A percentile compares a stretch with the other conserved stretches of the same genome.
phyloP scores from a whole-genome alignment of 1,140 invertebrate species.

The Drosophila tsacasi region DNA sequence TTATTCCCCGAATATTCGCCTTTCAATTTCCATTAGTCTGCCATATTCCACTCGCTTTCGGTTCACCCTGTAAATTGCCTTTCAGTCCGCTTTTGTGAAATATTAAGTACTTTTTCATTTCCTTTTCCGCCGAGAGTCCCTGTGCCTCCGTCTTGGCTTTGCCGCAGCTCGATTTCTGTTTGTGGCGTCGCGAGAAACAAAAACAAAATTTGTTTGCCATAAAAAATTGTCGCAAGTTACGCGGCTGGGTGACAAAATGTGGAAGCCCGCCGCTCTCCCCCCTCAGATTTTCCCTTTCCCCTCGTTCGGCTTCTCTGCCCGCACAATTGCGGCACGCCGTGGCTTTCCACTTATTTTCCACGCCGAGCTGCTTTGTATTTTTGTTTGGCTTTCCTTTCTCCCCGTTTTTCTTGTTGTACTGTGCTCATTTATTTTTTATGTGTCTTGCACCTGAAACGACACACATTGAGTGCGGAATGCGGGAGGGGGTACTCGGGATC shows the following conservation, averaged over 20 bases:
- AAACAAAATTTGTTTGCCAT: slow-evolving; percentile 56
- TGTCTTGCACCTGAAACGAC: slow-evolving; percentile 72
- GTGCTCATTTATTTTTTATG: slow-evolving; percentile 76
- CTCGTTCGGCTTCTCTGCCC: slow-evolving; percentile 1
- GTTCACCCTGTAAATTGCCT: slow-evolving; percentile 49
- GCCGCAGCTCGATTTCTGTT: slow-evolving; percentile 32
- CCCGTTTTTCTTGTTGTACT: slow-evolving; percentile 26
- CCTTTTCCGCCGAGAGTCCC: slow-evolving; percentile 36
- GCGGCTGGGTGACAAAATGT: slow-evolving; percentile 64
- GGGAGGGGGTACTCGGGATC: slow-evolving; percentile 6
- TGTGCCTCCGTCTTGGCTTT: neutral
- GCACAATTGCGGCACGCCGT: slow-evolving; percentile 45
- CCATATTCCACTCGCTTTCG: slow-evolving; percentile 49
- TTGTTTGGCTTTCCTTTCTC: slow-evolving; percentile 32
- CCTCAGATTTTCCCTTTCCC: slow-evolving; percentile 2
- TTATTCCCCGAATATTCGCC: slow-evolving; percentile 26
- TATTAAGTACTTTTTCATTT: slow-evolving; percentile 66
- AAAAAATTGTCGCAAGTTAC: slow-evolving; percentile 57
- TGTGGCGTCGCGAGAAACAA: slow-evolving; percentile 41
- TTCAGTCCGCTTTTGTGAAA: slow-evolving; percentile 51
- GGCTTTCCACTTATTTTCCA: slow-evolving; percentile 59
- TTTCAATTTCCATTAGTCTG: slow-evolving; percentile 54
- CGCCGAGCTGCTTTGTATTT: slow-evolving; percentile 43
- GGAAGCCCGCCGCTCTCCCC: slow-evolving; percentile 6
- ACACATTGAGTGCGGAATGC: slow-evolving; percentile 28